Percentiles rank a stretch among this genome's conserved stretches.
Conservation (phyloP, 2,113 vertebrate species). For the Boleophthalmus pectinirostris region DNA sequence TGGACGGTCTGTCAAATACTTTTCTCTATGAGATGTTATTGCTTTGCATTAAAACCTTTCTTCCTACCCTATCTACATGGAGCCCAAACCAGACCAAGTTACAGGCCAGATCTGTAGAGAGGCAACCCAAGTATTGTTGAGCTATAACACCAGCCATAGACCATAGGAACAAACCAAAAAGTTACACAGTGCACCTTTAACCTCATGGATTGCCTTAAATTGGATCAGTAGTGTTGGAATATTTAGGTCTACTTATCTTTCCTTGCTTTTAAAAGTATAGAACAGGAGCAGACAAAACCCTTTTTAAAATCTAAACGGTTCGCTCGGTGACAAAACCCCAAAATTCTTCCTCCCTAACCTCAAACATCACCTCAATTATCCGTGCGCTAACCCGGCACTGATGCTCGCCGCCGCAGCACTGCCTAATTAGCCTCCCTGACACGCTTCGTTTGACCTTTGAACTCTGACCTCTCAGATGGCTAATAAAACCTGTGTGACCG, state of each 20-base stretch:
- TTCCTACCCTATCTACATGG: too few species aligned
- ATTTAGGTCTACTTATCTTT: not conserved
- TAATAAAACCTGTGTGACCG: slow-evolving; percentile 48
- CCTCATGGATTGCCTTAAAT: not conserved
- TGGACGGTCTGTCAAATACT: too few species aligned
- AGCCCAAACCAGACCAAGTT: too few species aligned
- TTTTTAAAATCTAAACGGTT: slow-evolving; percentile 19
- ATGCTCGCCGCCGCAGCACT: slow-evolving; percentile 9
- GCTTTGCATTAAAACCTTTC: too few species aligned
- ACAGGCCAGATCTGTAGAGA: too few species aligned
- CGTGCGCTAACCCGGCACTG: slow-evolving; percentile 28
- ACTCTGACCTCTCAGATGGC: slow-evolving; percentile 20
- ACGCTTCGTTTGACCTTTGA: slow-evolving; percentile 40
- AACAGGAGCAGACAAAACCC: not conserved
- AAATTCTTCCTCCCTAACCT: slow-evolving; percentile 24
- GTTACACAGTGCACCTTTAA: too few species aligned
- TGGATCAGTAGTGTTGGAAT: not conserved
- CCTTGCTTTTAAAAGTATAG: not conserved
- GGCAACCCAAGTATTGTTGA: too few species aligned
- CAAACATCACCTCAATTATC: slow-evolving; percentile 46
- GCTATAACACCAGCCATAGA: too few species aligned
- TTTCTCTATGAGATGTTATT: too few species aligned
- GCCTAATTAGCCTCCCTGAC: slow-evolving; percentile 39
- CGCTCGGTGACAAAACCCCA: slow-evolving; percentile 37
- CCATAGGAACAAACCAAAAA: too few species aligned